Percentiles rank a stretch among this genome's conserved stretches.
Evolutionary conservation across 2,797 vertebrate species (phyloP).

Genomic region (Fistularia tabacaria): DNA sequence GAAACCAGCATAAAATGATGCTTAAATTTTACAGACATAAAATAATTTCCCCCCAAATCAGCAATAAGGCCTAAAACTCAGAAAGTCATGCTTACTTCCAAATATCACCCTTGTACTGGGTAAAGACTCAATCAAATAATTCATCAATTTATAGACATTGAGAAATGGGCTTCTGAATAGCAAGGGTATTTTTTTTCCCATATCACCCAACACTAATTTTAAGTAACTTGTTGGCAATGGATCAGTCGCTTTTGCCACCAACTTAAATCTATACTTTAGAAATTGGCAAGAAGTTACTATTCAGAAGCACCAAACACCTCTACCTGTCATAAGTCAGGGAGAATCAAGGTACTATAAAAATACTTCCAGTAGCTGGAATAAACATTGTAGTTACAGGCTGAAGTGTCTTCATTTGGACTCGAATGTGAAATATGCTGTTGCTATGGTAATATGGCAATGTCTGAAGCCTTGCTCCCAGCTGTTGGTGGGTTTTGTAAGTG

Average conservation of each 20-base stretch:
- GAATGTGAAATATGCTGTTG: constrained; percentile 93
- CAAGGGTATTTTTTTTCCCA: too few species aligned
- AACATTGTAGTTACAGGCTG: constrained; percentile 73
- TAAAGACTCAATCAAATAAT: too few species aligned
- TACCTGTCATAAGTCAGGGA: constrained; percentile 69
- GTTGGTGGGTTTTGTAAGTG: constrained; percentile 86
- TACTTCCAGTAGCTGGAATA: constrained; percentile 71
- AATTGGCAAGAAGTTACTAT: constrained; percentile 58
- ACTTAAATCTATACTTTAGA: constrained; percentile 35
- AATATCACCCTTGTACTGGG: too few species aligned
- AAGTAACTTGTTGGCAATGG: too few species aligned
- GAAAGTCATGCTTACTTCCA: too few species aligned
- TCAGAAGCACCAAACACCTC: constrained; percentile 53
- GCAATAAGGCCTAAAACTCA: too few species aligned
- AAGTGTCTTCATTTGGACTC: constrained; percentile 92
- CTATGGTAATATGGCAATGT: constrained; percentile 93
- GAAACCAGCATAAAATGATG: too few species aligned
- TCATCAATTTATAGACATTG: too few species aligned
- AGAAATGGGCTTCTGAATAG: too few species aligned
- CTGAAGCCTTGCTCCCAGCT: constrained; percentile 92
- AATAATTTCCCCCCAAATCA: too few species aligned
- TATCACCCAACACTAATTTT: background rate
- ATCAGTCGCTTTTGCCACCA: constrained; percentile 15
- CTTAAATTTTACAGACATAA: too few species aligned
- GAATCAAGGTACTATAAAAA: constrained; percentile 64